These are phyloP conservation scores for Vollenhovia emeryi DNA, from an alignment of 1,140 invertebrate genomes.

Conservation along the genomic window DNA sequence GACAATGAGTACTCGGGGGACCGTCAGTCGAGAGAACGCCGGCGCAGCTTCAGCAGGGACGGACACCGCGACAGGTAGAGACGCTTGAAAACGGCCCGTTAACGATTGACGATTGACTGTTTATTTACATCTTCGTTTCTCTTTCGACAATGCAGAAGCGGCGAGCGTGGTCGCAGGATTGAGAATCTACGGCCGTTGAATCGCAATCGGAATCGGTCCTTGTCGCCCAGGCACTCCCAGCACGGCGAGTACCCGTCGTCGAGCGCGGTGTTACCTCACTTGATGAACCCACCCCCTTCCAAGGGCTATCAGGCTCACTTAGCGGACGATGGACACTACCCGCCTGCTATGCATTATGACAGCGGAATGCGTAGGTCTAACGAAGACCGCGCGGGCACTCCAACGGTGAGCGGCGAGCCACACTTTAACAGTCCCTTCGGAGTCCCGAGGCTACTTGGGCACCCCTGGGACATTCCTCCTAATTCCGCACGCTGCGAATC, in stretches of 20 bases:
- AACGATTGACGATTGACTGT: too few species aligned
- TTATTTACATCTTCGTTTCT: too few species aligned
- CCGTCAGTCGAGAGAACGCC: conserved; percentile 80
- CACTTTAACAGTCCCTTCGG: too few species aligned
- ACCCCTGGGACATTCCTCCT: conserved; percentile 12
- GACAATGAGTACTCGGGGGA: conserved; percentile 78
- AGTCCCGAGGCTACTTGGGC: neutral
- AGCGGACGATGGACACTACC: conserved; percentile 79
- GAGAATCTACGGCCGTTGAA: conserved; percentile 80
- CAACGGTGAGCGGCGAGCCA: conserved; percentile 86
- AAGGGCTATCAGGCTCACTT: conserved; percentile 79
- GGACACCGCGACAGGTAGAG: conserved; percentile 83
- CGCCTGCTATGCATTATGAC: conserved; percentile 83
- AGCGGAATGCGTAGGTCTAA: conserved; percentile 81
- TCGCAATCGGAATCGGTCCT: conserved; percentile 79
- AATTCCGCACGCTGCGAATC: neutral
- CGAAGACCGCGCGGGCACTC: conserved; percentile 89
- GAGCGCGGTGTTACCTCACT: conserved; percentile 69
- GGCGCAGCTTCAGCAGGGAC: conserved; percentile 82
- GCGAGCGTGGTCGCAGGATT: conserved; percentile 78
- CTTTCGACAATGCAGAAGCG: conserved; percentile 68
- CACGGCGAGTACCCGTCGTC: conserved; percentile 78
- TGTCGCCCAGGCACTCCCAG: conserved; percentile 81
- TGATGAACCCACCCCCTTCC: conserved; percentile 77
- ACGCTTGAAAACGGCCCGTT: too few species aligned